A percentile compares a stretch with the other conserved stretches of the same genome.
These are phyloP conservation scores for Perizoma flavofasciatum DNA, from an alignment of 2,888 invertebrate species.

Conservation along the genomic window DNA sequence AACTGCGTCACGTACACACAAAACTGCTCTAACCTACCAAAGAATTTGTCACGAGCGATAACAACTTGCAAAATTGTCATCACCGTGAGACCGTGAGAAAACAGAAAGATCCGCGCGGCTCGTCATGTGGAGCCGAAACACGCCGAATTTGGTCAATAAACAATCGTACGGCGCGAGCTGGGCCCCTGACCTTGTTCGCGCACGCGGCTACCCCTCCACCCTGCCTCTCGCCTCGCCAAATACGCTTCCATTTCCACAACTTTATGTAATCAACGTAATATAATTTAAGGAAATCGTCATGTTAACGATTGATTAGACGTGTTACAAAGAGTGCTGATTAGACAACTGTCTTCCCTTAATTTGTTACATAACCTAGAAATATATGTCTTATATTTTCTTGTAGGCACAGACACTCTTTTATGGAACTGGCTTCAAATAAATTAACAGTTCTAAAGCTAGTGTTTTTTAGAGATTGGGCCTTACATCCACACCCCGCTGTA, in stretches of 20 bases:
- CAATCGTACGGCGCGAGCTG: conserved; percentile 46
- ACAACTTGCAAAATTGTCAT: conserved; percentile 19
- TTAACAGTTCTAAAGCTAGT: conserved; percentile 8
- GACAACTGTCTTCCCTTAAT: neutral
- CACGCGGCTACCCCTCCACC: conserved; percentile 52
- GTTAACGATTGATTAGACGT: conserved; percentile 26
- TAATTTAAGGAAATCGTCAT: conserved; percentile 38
- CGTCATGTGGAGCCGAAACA: conserved; percentile 32
- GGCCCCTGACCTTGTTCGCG: conserved; percentile 75
- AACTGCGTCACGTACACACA: no score
- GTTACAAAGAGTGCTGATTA: neutral
- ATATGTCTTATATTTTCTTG: neutral
- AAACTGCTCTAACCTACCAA: neutral
- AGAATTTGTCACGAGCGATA: conserved; percentile 1
- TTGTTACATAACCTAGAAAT: neutral
- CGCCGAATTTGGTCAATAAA: conserved; percentile 55
- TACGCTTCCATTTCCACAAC: conserved; percentile 64
- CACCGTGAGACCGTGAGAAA: conserved; percentile 37
- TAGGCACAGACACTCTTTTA: neutral
- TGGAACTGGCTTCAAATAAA: conserved; percentile 4
- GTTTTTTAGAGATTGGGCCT: conserved; percentile 4
- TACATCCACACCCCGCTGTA: conserved; percentile 3
- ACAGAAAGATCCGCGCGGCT: conserved; percentile 28
- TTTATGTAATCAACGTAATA: conserved; percentile 61
- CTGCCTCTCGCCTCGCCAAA: conserved; percentile 47